Percentiles rank a stretch among this genome's conserved stretches.
Conservation (phyloP, 2,797 vertebrate species). For the Nannoperca obscura region DNA sequence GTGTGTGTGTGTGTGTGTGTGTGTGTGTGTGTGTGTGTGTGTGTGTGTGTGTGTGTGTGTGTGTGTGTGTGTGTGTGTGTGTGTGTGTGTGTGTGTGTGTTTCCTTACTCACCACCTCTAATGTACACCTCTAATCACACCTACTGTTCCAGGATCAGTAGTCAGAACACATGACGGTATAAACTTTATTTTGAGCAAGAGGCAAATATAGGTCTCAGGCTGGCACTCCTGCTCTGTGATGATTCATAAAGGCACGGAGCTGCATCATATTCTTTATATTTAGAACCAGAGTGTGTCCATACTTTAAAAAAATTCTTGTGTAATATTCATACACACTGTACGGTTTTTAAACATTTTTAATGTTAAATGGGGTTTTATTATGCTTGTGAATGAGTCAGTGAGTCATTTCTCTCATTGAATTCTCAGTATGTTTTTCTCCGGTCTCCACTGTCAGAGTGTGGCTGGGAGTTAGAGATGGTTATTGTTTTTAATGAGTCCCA, state of each 20-base stretch:
- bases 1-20: no score
- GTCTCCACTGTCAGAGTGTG: conserved; percentile 54
- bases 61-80: conserved; percentile 12
- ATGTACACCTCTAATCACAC: conserved; percentile 42
- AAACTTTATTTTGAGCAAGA: conserved; percentile 65
- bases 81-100: conserved; percentile 19
- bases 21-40: no score
- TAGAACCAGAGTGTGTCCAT: conserved; percentile 45
- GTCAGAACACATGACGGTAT: conserved; percentile 47
- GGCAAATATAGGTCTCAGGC: conserved; percentile 58
- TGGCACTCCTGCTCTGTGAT: conserved; percentile 46
- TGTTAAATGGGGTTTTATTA: neutral
- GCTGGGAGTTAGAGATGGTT: conserved; percentile 44
- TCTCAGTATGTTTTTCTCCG: conserved; percentile 45
- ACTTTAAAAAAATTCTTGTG: neutral
- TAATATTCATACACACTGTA: neutral
- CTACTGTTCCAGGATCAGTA: conserved; percentile 46
- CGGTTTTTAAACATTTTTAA: neutral
- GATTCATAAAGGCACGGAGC: conserved; percentile 65
- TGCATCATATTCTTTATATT: conserved; percentile 66
- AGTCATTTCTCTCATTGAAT: conserved; percentile 54
- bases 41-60: no score
- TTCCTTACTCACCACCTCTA: neutral
- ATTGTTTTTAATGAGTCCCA: conserved; percentile 81
- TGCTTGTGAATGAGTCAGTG: conserved; percentile 64